phyloP scores from a whole-genome alignment of 2,113 vertebrate genomes.

The Macheiramphus alcinus region DNA sequence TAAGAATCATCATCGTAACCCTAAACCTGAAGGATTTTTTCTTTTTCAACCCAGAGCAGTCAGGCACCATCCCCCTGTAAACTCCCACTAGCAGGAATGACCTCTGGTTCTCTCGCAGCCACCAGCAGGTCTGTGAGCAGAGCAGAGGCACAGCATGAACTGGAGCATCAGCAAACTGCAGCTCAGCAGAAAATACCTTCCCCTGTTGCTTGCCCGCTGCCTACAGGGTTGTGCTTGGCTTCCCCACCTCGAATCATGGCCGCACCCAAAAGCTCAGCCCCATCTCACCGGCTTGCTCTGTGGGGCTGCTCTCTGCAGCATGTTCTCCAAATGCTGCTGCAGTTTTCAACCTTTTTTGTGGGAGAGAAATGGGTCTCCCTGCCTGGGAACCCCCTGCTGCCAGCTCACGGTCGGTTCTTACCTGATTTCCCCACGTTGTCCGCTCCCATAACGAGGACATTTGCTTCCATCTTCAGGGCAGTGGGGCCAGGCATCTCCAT shows the following conservation, averaged over 20 bases:
- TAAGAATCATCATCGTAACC: neutral
- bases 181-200: neutral
- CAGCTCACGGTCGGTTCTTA: neutral
- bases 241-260: neutral
- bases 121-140: neutral
- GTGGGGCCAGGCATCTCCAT: slow-evolving; percentile 17
- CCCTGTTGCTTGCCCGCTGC: fast-evolving
- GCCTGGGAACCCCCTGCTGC: neutral
- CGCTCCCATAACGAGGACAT: slow-evolving; percentile 80
- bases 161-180: neutral
- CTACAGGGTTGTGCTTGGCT: neutral
- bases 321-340: neutral
- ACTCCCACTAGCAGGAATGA: neutral
- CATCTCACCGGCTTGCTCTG: neutral
- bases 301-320: neutral
- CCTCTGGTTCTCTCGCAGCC: neutral
- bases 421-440: slow-evolving; percentile 85
- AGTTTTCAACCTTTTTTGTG: neutral
- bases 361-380: neutral
- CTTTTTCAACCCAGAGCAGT: neutral
- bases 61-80: neutral
- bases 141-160: neutral
- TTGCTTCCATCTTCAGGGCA: slow-evolving; percentile 73
- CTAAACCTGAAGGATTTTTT: neutral
- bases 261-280: neutral